Conservation (phyloP, 2,888 invertebrate genomes). For the Adela reaumurella region DNA sequence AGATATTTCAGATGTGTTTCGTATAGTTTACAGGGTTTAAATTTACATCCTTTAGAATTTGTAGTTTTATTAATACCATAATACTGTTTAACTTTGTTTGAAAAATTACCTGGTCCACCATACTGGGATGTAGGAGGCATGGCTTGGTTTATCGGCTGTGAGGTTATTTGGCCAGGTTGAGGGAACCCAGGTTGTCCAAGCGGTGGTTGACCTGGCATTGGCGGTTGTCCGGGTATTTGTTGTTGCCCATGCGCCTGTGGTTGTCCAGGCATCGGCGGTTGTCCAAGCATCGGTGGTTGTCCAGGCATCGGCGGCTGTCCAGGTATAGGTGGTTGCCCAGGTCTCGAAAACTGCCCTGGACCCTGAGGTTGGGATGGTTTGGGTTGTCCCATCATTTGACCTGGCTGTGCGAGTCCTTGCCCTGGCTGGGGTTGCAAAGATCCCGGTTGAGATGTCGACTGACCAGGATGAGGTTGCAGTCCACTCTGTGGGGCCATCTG, state of each 20-base stretch:
- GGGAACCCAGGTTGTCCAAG: conserved; percentile 19
- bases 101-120: conserved; percentile 15
- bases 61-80: too few species aligned
- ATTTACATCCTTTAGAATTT: too few species aligned
- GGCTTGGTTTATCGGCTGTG: conserved; percentile 6
- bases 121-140: conserved; percentile 15
- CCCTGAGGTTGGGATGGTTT: conserved; percentile 6
- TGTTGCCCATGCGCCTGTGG: conserved; percentile 2
- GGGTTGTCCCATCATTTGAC: conserved; percentile 2
- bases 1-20: too few species aligned
- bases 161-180: conserved; percentile 12
- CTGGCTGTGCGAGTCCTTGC: conserved; percentile 2
- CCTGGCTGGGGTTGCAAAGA: conserved; percentile 2
- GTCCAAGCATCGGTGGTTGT: conserved; percentile 15
- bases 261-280: conserved; percentile 20
- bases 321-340: conserved; percentile 28
- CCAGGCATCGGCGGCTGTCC: conserved; percentile 18
- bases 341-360: neutral
- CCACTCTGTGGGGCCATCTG: conserved; percentile 10
- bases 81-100: too few species aligned
- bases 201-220: conserved; percentile 15
- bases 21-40: too few species aligned
- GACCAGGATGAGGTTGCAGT: conserved; percentile 11
- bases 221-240: conserved; percentile 22
- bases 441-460: too few species aligned